Evolutionary conservation across 1,140 invertebrate species (phyloP), one percentile per base, ranked within the genome.

Genomic region (Kradibia gibbosae): DNA sequence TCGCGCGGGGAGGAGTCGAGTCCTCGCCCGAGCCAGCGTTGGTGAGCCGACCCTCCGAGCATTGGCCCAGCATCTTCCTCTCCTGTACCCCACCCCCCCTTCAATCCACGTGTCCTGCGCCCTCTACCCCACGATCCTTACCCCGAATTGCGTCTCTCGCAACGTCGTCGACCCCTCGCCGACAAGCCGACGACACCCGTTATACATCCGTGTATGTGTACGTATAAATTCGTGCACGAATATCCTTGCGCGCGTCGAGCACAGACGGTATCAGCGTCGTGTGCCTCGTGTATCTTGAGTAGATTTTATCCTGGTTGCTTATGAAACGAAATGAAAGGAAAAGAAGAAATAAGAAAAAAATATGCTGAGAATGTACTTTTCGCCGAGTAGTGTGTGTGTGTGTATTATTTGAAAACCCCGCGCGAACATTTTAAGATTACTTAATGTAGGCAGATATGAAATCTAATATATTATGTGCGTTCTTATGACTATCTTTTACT

Each of bases 391-490:
- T 31, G 42, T n/a, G n/a, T n/a, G n/a, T n/a, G 17, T 48, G 17
- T 50, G 55, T 67, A 67, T 70, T 71, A 48, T 60, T 60, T 57
- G 60, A 50, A 36, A 45, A 45, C 39, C 50, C 53, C 77, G 77
- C 65, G 67, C 10, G 11, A n/a, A 72, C 20, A 78, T 13, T 78
- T 78, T 28, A 55, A 71, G 17, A 3, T 13, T 55, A 55, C 48
- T 25, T 28, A 77, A 70, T 36, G 0, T 57, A 79, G 45, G 71
- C 25, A 48, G 36, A 72, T 73, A 45, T 31, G 1, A 72, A 79
- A 55, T 53, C 53, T 79, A 79, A 79, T 79, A 79, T 79, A 79
- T 79, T 78, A 22, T 36, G 28, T 48, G 57, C 36, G 65, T 42
- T 71, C 48, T 45, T n/a, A n/a, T 55, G 53, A 65, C 31, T 0